phyloP scores from a whole-genome alignment of 92 coral and sea anemone species.

The Phenganax subtilis region DNA sequence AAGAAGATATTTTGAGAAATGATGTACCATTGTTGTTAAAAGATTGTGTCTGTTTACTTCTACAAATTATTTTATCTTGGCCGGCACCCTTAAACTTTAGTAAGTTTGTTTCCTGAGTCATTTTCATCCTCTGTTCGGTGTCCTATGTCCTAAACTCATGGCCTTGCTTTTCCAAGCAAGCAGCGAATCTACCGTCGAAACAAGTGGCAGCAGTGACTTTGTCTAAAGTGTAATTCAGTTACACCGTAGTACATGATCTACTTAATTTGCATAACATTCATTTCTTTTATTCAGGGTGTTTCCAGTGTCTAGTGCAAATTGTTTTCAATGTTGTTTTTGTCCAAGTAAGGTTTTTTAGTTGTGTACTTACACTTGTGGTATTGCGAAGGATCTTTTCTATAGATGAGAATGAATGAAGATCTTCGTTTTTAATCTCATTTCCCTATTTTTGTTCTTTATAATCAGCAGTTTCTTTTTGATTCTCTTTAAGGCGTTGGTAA shows the following conservation, averaged over 20 bases:
- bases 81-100: constrained; percentile 64
- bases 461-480: not conserved
- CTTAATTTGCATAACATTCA: not conserved
- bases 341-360: constrained; percentile 63
- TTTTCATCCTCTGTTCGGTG: too few relatives aligned
- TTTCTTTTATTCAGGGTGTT: constrained; percentile 54
- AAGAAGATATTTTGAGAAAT: not conserved
- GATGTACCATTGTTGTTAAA: constrained; percentile 70
- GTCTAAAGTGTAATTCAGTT: too few relatives aligned
- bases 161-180: too few relatives aligned
- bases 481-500: constrained; percentile 61
- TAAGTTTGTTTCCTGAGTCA: constrained; percentile 40
- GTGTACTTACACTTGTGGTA: not conserved
- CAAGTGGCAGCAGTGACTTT: too few relatives aligned
- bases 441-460: not conserved
- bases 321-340: constrained; percentile 61
- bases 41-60: constrained; percentile 77
- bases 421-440: not conserved
- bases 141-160: too few relatives aligned
- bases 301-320: constrained; percentile 80
- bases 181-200: too few relatives aligned
- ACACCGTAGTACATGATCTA: too few relatives aligned
- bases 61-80: constrained; percentile 85
- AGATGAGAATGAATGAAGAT: not conserved
- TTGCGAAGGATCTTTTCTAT: not conserved